Conservation (phyloP, 1,140 invertebrate species). For the Brachionus asplanchnoidis region DNA sequence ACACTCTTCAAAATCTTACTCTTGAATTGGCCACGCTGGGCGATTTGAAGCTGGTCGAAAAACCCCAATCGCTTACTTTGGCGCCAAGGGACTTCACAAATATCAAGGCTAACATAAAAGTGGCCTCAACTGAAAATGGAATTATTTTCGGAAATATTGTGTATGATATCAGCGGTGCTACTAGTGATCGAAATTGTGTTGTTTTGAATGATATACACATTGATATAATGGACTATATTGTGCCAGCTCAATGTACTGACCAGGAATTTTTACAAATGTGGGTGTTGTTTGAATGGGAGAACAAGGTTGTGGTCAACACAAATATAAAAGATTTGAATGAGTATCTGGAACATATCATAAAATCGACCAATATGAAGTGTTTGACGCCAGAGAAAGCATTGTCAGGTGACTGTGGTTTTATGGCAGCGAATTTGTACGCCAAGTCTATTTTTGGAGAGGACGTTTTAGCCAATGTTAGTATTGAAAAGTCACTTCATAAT, state of each 20-base stretch:
- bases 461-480: slow-evolving; percentile 92
- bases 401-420: slow-evolving; percentile 92
- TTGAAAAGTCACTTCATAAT: slow-evolving; percentile 86
- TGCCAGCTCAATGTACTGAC: slow-evolving; percentile 88
- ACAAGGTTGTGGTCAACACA: slow-evolving; percentile 92
- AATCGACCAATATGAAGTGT: slow-evolving; percentile 97
- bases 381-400: slow-evolving; percentile 82
- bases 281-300: slow-evolving; percentile 99
- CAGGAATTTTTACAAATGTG: slow-evolving; percentile 97
- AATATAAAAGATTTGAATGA: slow-evolving; percentile 83
- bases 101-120: slow-evolving; percentile 83
- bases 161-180: slow-evolving; percentile 87
- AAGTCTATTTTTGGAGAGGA: slow-evolving; percentile 98
- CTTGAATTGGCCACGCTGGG: slow-evolving; percentile 91
- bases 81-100: slow-evolving; percentile 94
- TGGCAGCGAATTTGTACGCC: slow-evolving; percentile 98
- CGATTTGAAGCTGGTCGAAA: slow-evolving; percentile 94
- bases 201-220: slow-evolving; percentile 98
- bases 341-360: slow-evolving; percentile 84
- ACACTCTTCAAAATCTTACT: slow-evolving; percentile 95
- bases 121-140: slow-evolving; percentile 94
- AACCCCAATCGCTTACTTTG: slow-evolving; percentile 86
- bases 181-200: slow-evolving; percentile 89
- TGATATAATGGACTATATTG: slow-evolving; percentile 99
- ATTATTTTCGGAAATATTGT: slow-evolving; percentile 99